phyloP scores from a whole-genome alignment of 2,888 invertebrate species.

The Erebia palarica region DNA sequence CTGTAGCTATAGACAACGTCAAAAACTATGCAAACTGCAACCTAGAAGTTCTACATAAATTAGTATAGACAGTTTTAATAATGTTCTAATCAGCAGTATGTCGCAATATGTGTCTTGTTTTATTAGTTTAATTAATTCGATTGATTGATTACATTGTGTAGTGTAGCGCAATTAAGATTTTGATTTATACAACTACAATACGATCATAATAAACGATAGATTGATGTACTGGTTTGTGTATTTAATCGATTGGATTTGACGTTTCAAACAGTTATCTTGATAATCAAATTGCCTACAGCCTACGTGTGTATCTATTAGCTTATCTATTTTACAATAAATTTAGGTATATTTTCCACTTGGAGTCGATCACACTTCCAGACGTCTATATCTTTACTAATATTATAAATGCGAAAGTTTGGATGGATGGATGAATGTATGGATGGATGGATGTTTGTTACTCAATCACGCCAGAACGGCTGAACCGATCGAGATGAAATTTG shows the following conservation, averaged over 20 bases:
- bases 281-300: background rate
- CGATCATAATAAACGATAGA: background rate
- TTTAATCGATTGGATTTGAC: slow-evolving; percentile 4
- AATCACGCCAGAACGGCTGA: too few species aligned
- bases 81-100: background rate
- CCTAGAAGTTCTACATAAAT: background rate
- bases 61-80: background rate
- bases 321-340: too few species aligned
- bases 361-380: too few species aligned
- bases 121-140: slow-evolving; percentile 17
- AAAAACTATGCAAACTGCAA: background rate
- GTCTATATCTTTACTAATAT: too few species aligned
- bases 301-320: background rate
- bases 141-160: slow-evolving; percentile 9
- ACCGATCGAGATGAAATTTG: too few species aligned
- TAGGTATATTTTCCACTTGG: too few species aligned
- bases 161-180: slow-evolving; percentile 10
- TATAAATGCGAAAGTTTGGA: too few species aligned
- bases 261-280: background rate
- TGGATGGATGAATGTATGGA: too few species aligned
- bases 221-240: background rate
- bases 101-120: slow-evolving; percentile 13
- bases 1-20: too few species aligned
- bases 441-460: too few species aligned
- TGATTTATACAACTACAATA: slow-evolving; percentile 9